Conservation (phyloP, 2,888 invertebrate species). For the Coleophora flavipennella region DNA sequence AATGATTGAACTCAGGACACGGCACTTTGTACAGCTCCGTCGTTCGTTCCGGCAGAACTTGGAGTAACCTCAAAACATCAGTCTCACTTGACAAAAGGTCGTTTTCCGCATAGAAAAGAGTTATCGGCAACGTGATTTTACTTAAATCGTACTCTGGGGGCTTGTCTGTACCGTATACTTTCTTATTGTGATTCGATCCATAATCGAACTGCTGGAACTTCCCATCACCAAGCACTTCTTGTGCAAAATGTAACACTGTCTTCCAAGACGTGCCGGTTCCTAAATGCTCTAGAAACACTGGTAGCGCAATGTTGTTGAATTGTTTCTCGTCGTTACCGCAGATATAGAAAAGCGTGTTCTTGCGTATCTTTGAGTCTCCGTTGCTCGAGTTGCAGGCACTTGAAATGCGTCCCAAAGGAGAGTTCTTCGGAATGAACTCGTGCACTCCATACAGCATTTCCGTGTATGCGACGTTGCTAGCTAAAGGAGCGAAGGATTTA, state of each 20-base stretch:
- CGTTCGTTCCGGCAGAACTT: constrained; percentile 51
- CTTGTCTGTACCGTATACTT: constrained; percentile 63
- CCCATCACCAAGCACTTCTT: constrained; percentile 62
- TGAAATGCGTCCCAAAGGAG: constrained; percentile 69
- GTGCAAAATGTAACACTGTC: constrained; percentile 79
- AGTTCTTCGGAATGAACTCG: constrained; percentile 80
- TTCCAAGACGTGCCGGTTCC: constrained; percentile 85
- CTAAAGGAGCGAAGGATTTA: constrained; percentile 76
- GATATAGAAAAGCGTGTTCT: constrained; percentile 79
- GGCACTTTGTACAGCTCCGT: constrained; percentile 72
- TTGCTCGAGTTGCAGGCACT: constrained; percentile 69
- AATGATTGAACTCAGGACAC: constrained; percentile 77
- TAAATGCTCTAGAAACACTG: constrained; percentile 76
- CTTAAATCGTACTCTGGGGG: constrained; percentile 77
- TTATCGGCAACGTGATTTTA: constrained; percentile 73
- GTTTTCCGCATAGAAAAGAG: constrained; percentile 77
- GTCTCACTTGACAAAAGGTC: constrained; percentile 79
- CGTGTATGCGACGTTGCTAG: constrained; percentile 72
- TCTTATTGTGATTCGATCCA: constrained; percentile 69
- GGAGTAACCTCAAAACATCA: constrained; percentile 70
- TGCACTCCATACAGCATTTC: constrained; percentile 76
- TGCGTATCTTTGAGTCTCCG: constrained; percentile 74
- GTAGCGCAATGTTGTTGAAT: constrained; percentile 79
- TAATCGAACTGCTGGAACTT: constrained; percentile 80
- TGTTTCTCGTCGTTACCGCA: constrained; percentile 80